Evolutionary conservation across 1,140 invertebrate genomes (phyloP).

Genomic region (Phortica variegata): DNA sequence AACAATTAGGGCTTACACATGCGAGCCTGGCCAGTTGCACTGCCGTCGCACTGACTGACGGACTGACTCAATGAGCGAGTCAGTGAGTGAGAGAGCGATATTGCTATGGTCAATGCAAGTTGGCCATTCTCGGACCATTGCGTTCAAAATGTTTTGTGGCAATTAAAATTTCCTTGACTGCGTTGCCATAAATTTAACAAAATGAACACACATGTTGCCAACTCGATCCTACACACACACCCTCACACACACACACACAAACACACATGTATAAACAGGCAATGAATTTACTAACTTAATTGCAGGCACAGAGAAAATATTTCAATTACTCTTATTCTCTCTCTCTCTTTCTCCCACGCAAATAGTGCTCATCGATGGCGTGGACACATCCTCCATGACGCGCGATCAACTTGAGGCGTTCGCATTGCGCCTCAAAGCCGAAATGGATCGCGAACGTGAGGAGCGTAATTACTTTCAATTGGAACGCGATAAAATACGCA

Average conservation of each 20-base stretch:
- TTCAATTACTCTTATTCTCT: slow-evolving; percentile 1
- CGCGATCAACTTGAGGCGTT: slow-evolving; percentile 91
- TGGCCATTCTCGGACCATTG: too few relatives aligned
- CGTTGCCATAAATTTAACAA: slow-evolving; percentile 1
- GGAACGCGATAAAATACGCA: slow-evolving; percentile 90
- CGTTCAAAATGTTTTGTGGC: too few relatives aligned
- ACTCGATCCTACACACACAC: slow-evolving; percentile 6
- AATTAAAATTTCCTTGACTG: slow-evolving; percentile 33
- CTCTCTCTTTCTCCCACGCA: slow-evolving; percentile 13
- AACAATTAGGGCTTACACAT: slow-evolving; percentile 42
- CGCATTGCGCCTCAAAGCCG: slow-evolving; percentile 81
- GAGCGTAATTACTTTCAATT: slow-evolving; percentile 94
- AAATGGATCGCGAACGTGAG: slow-evolving; percentile 90
- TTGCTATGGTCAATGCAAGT: too few relatives aligned
- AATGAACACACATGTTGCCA: background rate
- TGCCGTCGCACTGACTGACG: too few relatives aligned
- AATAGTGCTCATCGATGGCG: slow-evolving; percentile 83
- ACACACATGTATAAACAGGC: too few relatives aligned
- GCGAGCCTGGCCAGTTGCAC: slow-evolving; percentile 12
- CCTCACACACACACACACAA: too few relatives aligned
- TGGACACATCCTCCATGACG: slow-evolving; percentile 89
- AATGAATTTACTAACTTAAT: too few relatives aligned
- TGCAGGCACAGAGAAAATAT: background rate
- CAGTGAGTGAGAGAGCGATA: too few relatives aligned
- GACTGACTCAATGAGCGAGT: too few relatives aligned